Conservation (phyloP, 2,888 invertebrate genomes). For the Watsonalla binaria region DNA sequence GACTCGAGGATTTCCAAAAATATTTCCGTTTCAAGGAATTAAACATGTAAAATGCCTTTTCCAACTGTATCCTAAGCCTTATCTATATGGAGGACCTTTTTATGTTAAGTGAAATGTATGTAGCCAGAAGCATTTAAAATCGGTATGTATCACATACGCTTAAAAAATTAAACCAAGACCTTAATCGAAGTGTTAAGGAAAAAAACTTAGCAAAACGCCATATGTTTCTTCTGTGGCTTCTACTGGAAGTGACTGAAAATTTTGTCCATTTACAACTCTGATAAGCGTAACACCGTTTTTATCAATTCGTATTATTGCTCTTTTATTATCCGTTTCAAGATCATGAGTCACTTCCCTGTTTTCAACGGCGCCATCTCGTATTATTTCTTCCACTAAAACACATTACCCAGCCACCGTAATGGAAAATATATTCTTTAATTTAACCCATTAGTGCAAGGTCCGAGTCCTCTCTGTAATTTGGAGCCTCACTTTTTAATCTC, state of each 20-base stretch:
- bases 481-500: constrained; percentile 63
- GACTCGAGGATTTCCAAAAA: no score
- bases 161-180: no score
- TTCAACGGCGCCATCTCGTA: constrained; percentile 40
- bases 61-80: no score
- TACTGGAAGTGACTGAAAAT: constrained; percentile 22
- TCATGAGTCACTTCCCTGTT: constrained; percentile 39
- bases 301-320: constrained; percentile 29
- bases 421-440: constrained; percentile 71
- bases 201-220: constrained; percentile 13
- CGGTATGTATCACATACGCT: no score
- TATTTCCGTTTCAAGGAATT: no score
- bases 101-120: no score
- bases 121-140: no score
- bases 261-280: constrained; percentile 28
- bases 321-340: constrained; percentile 29
- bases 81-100: no score
- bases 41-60: no score
- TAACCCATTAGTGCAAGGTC: constrained; percentile 66
- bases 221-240: constrained; percentile 11
- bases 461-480: constrained; percentile 70
- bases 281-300: constrained; percentile 17
- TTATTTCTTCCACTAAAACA: constrained; percentile 37
- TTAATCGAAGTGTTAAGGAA: not conserved
- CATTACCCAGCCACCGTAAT: constrained; percentile 61